These are phyloP conservation scores for Holothuria leucospilota DNA, from an alignment of 53 echinoderm and acorn worm genomes.

Conservation along the genomic window DNA sequence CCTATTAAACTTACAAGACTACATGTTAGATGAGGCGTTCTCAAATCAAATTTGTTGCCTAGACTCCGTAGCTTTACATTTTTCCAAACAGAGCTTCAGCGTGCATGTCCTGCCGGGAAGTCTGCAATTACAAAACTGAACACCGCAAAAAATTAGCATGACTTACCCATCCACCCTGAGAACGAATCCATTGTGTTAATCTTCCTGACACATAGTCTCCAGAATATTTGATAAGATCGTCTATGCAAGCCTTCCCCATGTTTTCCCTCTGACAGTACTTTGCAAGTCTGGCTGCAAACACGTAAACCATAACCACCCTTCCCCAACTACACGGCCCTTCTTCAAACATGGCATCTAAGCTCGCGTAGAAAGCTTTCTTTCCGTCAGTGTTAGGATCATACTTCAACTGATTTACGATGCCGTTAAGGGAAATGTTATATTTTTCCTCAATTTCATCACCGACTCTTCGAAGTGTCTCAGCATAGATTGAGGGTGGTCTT, in stretches of 20 bases:
- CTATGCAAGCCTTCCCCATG: constrained; percentile 71
- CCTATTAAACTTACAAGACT: no score
- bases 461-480: constrained; percentile 92
- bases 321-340: constrained; percentile 98
- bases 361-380: constrained; percentile 83
- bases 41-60: no score
- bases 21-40: no score
- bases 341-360: constrained; percentile 98
- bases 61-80: no score
- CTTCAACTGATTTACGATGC: constrained; percentile 87
- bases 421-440: constrained; percentile 91
- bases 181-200: constrained; percentile 85
- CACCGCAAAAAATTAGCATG: no score
- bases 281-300: constrained; percentile 94
- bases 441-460: constrained; percentile 94
- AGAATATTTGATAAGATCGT: constrained; percentile 74
- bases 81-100: no score
- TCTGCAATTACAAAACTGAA: no score
- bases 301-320: constrained; percentile 95
- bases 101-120: no score
- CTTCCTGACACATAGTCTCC: constrained; percentile 83
- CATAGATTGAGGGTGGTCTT: constrained; percentile 67
- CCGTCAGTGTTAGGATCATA: constrained; percentile 91
- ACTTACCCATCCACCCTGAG: constrained; percentile 97
- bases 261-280: constrained; percentile 88